These are phyloP conservation scores for Mustela nigripes DNA, from an alignment of 2,113 vertebrate genomes.

Conservation along the genomic window DNA sequence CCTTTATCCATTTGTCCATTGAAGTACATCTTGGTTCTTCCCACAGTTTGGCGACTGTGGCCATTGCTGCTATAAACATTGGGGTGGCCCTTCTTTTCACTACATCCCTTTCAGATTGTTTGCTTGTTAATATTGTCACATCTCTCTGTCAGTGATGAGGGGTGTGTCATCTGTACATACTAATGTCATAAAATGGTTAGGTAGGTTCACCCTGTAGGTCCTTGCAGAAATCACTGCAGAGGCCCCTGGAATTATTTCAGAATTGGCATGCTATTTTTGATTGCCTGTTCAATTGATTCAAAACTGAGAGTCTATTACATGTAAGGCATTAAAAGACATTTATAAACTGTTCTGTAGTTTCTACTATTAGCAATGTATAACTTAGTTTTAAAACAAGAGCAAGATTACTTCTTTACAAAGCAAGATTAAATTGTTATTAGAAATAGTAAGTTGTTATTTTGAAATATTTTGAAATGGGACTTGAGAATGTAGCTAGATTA, in stretches of 20 bases:
- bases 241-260: not conserved
- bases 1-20: no score
- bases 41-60: no score
- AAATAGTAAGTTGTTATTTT: not conserved
- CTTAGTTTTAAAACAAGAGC: not conserved
- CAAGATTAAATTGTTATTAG: not conserved
- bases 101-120: not conserved
- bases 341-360: not conserved
- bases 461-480: conserved; percentile 29
- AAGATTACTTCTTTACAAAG: not conserved
- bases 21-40: no score
- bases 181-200: not conserved
- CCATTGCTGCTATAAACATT: no score
- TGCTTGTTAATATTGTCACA: not conserved
- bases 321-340: not conserved
- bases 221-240: not conserved
- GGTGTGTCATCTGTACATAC: not conserved
- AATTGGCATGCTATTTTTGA: not conserved
- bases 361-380: not conserved
- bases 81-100: no score
- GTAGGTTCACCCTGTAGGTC: not conserved
- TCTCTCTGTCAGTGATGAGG: not conserved
- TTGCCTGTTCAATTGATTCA: not conserved
- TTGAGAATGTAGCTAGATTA: not conserved
- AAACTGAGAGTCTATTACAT: not conserved